Base-by-base conservation (phyloP, 2,888 invertebrate genomes). In the Aporophyla nigra region DNA sequence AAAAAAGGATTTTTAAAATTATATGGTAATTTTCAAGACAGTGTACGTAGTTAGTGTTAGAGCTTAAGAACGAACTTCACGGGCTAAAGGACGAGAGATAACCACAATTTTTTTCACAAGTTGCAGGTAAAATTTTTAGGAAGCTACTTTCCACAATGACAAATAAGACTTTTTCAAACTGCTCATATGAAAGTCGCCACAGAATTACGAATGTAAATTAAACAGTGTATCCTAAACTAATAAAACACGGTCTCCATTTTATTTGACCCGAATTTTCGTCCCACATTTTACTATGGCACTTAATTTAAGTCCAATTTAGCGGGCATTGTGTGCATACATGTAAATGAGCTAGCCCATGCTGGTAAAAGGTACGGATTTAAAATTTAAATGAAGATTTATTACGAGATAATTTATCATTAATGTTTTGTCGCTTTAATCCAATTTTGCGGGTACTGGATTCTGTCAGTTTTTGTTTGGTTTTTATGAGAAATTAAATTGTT, bases 381-480 rank as follows among this genome's bases (percentile, higher is more conserved):
- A 74, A 67, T 80, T 75, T 70, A 62, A 74, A 83, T 77, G 54
- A 75, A 75, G 74, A 79, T 79, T 86, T 77, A 85, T 80, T 75
- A 63, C 54, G 33, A 67, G 46, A 56, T 58, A 53, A 78, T 74
- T 74, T 43, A 66, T 81, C 33, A 81, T 81, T 72, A 70, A 74
- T 61, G 67, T 81, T 63, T 66, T 56, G 61, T 58, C 9, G 19
- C 9, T 58, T 67, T 68, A 67, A 72, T 56, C 53, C 54, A 43
- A 67, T 70, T 33, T 58, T 70, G 27, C 51, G 27, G 40, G 21
- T 49, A 46, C 49, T 53, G 24, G 24, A 58, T 56, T 27, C 33
- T 62, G 61, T 40, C 46, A 33, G 10, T 43, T 71, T 16, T 2
- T 19, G 53, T 33, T 9, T 14, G 21, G 33, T 33, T n/a, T 54